Evolutionary conservation across 2,888 invertebrate genomes (phyloP).

Genomic region (Theretra japonica): DNA sequence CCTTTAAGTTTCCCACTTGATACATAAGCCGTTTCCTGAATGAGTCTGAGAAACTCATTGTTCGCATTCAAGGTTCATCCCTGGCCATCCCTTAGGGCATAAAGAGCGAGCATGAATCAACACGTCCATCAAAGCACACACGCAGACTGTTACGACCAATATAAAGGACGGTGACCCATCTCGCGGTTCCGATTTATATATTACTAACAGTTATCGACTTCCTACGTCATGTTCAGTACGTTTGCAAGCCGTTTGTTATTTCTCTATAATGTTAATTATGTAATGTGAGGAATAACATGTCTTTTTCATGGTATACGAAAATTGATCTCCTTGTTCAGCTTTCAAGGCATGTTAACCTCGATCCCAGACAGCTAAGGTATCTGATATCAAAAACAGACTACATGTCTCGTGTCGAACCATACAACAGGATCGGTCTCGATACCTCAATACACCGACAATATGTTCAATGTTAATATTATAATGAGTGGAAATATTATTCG

Average conservation of each 20-base stretch:
- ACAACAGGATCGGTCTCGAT: background rate
- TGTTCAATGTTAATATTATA: background rate
- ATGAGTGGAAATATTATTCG: background rate
- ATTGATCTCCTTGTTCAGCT: background rate
- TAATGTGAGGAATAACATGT: background rate
- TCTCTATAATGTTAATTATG: background rate
- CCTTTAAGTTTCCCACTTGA: background rate
- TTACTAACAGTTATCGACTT: constrained; percentile 54
- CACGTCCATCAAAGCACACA: constrained; percentile 66
- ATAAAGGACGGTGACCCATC: constrained; percentile 72
- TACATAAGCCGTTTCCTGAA: background rate
- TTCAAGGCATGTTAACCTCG: background rate
- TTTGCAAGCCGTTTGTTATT: background rate
- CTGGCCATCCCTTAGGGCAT: constrained; percentile 21
- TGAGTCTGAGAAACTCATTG: constrained; percentile 5
- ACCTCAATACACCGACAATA: background rate
- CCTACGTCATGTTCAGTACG: constrained; percentile 31
- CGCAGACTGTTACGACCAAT: constrained; percentile 62
- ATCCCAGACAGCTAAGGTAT: background rate
- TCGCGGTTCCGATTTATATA: constrained; percentile 61
- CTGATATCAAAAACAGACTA: background rate
- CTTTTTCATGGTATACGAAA: background rate
- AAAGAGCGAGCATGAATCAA: constrained; percentile 37
- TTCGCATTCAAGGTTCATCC: constrained; percentile 25
- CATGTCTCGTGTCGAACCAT: background rate